Percentiles rank a stretch among this genome's conserved stretches.
Conservation (phyloP, 2,888 invertebrate species). For the Seira musarum region DNA sequence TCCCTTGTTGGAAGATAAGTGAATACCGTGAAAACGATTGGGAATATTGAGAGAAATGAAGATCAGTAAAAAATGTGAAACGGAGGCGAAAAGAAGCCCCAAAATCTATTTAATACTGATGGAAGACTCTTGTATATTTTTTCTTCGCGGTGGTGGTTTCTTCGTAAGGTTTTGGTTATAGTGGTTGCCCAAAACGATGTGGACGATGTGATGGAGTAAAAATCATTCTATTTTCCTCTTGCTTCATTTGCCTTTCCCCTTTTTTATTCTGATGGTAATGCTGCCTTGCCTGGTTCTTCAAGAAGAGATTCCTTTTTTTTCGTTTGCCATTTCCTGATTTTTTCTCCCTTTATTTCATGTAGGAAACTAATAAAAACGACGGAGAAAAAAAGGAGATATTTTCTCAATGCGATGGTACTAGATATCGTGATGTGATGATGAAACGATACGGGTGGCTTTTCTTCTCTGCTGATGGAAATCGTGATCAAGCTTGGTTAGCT, state of each 20-base stretch:
- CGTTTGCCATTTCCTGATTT: constrained; percentile 41
- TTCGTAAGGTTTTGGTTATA: background rate
- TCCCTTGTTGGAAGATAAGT: background rate
- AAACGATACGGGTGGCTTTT: constrained; percentile 12
- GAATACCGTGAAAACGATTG: constrained; percentile 17
- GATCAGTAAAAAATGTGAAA: background rate
- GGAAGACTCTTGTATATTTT: constrained; percentile 12
- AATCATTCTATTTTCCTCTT: constrained; percentile 24
- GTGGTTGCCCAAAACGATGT: background rate
- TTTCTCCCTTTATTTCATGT: constrained; percentile 27
- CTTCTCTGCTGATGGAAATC: constrained; percentile 22
- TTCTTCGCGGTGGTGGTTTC: constrained; percentile 11
- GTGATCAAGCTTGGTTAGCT: constrained; percentile 17
- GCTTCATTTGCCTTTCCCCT: constrained; percentile 41
- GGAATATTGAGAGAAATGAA: background rate
- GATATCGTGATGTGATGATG: background rate
- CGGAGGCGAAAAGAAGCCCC: background rate
- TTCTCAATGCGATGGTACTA: background rate
- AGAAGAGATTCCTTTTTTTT: constrained; percentile 18
- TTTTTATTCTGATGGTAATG: background rate
- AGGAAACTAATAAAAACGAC: constrained; percentile 35
- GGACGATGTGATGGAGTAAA: constrained; percentile 2
- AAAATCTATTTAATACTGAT: constrained; percentile 9
- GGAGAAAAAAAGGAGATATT: background rate
- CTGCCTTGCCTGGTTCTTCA: too few species aligned